Conservation (phyloP, 2,888 invertebrate genomes). For the Euspilapteryx auroguttella region DNA sequence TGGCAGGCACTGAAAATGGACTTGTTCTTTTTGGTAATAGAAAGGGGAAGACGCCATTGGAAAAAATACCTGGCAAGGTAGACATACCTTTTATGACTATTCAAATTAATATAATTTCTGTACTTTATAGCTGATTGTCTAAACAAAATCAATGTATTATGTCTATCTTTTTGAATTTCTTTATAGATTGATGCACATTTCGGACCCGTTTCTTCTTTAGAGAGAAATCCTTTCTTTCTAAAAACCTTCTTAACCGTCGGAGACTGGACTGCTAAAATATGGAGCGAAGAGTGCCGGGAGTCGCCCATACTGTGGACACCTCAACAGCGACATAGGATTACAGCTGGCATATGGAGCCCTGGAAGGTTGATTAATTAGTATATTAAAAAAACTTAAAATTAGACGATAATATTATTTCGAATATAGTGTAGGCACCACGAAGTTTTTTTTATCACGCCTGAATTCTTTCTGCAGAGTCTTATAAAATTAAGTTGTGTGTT, state of each 20-base stretch:
- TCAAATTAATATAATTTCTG: too few species aligned
- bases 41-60: conserved; percentile 68
- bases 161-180: too few species aligned
- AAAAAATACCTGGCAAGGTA: conserved; percentile 65
- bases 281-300: conserved; percentile 94
- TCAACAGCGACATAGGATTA: conserved; percentile 64
- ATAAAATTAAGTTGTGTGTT: too few species aligned
- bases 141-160: background rate
- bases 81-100: too few species aligned
- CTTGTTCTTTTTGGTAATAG: conserved; percentile 67
- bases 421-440: too few species aligned
- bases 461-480: too few species aligned
- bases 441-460: too few species aligned
- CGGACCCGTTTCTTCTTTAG: conserved; percentile 83
- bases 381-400: background rate
- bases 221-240: conserved; percentile 88
- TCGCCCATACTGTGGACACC: conserved; percentile 89
- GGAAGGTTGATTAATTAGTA: conserved; percentile 56
- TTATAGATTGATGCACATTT: conserved; percentile 69
- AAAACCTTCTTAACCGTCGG: conserved; percentile 94
- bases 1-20: conserved; percentile 72
- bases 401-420: too few species aligned
- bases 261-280: conserved; percentile 89
- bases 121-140: background rate
- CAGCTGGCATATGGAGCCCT: conserved; percentile 84